Conservation (phyloP, 2,113 vertebrate species). For the Crotophaga sulcirostris region DNA sequence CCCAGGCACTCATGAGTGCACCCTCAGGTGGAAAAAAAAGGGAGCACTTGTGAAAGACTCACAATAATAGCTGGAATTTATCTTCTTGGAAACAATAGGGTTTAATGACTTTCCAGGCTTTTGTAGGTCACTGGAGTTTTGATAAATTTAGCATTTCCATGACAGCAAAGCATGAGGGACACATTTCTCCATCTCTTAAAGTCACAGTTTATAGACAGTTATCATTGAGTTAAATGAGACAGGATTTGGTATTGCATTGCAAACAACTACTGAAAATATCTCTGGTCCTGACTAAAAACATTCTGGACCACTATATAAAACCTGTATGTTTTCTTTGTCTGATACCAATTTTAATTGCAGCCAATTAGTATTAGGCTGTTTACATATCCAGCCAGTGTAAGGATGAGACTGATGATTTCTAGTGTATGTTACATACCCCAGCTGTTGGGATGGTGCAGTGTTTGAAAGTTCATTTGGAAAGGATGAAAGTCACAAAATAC, state of each 20-base stretch:
- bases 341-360: not conserved
- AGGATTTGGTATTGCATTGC: not conserved
- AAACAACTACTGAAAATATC: not conserved
- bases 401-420: not conserved
- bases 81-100: not conserved
- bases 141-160: not conserved
- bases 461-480: not conserved
- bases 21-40: too few relatives aligned
- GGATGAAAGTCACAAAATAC: not conserved
- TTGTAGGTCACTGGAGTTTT: not conserved
- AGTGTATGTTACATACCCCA: not conserved
- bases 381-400: not conserved
- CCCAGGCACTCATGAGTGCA: too few relatives aligned
- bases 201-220: not conserved
- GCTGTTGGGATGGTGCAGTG: not conserved
- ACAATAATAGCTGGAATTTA: not conserved
- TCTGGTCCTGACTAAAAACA: not conserved
- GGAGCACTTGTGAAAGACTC: too few relatives aligned
- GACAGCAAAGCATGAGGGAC: not conserved
- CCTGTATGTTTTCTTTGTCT: not conserved
- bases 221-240: not conserved
- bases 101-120: not conserved
- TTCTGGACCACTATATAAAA: not conserved
- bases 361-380: not conserved
- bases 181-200: not conserved